Evolutionary conservation across 2,113 vertebrate genomes (phyloP), one percentile per base, ranked within the genome.

Genomic region (Malurus melanocephalus): DNA sequence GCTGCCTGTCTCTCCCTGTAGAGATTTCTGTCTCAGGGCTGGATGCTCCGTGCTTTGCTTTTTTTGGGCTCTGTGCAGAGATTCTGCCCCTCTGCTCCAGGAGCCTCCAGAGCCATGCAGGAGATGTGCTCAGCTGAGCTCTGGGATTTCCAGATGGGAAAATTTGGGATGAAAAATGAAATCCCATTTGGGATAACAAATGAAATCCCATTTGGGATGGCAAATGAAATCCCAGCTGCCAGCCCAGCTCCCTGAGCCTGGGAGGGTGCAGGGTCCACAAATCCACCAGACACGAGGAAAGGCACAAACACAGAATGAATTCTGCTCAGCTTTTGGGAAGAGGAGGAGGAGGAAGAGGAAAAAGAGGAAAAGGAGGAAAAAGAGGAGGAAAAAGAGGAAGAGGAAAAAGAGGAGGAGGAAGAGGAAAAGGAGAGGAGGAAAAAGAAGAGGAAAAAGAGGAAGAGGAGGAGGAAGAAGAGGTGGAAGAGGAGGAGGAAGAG

Each of bases 161-260:
- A 43, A 52, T 38, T 38, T 38, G 38, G 38, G 38, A 38, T 38
- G 38, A 10, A 10, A 38, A 38, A 38, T 38, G 38, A 56, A 1
- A 8, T 53, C 22, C 11, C 51, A 43, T 10, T 43, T 33, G 35
- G 23, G 16, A 19, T 0, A 2, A 32, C 1, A 38, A 14, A 2
- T 26, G 27, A 55, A 62, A 51, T 30, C 11, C 26, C 66, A 48
- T 38, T 38, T 38, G 38, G 38, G 38, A 38, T 38, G 38, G 10
- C 38, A 38, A 38, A 38, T 38, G 38, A 56, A 1, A 8, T 53
- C 22, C 11, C 52, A 43, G 7, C 13, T 68, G 16, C 71, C 56
- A 40, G 53, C 59, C 10, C 23, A 48, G 45, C 20, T 46, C 71
- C 42, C 38, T 3, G 13, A 33, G 48, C 2, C 32, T 38, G 42